Evolutionary conservation across 2,888 invertebrate genomes (phyloP), one percentile per base, ranked within the genome.

Genomic region (Lamproptera curius): DNA sequence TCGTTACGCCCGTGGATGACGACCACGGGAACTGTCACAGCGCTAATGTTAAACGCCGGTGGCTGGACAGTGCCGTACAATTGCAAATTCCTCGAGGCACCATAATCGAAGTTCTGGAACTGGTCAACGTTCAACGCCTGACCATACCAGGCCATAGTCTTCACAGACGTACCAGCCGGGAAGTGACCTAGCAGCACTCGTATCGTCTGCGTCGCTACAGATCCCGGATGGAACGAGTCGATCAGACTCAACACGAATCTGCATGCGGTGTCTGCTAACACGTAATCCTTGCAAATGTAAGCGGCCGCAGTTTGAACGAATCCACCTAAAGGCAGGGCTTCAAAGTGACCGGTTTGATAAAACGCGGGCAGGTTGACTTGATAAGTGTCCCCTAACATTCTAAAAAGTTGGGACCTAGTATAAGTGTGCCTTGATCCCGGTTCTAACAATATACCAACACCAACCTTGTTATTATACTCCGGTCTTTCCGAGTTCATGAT

Each of bases 401-500:
- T 65, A 36, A 67, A 72, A 0, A 57, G 14, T 0, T 52, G 16
- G 0, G 76, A 70, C 46, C 76, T 74, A 57, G 90, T 63, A 62
- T 89, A 61, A 40, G 82, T 65, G 70, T 89, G 73, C 6, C 79
- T 71, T 0, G 76, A 38, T 0, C 93, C 90, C 0, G 94, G 94
- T 0, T 92, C 93, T 44, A 94, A 59, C 0, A 89, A 89, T 48
- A 91, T 89, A 72, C 91, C 84, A 0, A 90, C 70, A 3, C 87
- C 77, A 1, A 91, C 85, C 70, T 93, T 93, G 0, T 85, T 67
- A 70, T 92, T 92, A 56, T 92, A 93, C 14, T 89, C 90, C 0
- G 93, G 92, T 40, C 75, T 73, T 56, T 90, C 88, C 0, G 92
- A 90, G 40, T 90, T 89, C 91, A 93, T 91, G 0, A 93, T 89